These are phyloP conservation scores for Ethmia dodecea DNA, from an alignment of 2,888 invertebrate genomes.

Conservation along the genomic window DNA sequence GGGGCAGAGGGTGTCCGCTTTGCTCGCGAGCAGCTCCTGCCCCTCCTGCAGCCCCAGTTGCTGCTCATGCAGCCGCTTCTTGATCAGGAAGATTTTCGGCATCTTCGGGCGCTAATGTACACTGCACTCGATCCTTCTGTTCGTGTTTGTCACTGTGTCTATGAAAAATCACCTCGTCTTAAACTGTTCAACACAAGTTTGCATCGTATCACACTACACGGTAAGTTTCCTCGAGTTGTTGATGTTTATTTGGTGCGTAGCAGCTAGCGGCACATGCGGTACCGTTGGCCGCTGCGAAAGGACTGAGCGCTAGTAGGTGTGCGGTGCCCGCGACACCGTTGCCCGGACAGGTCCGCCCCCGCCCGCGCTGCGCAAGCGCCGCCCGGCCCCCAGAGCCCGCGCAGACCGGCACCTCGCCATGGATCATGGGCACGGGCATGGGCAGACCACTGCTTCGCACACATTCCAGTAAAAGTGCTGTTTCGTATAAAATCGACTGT, in stretches of 20 bases:
- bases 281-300: slow-evolving; percentile 75
- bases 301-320: slow-evolving; percentile 65
- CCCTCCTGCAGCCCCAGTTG: slow-evolving; percentile 90
- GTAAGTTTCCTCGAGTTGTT: slow-evolving; percentile 63
- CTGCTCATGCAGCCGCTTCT: slow-evolving; percentile 94
- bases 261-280: slow-evolving; percentile 71
- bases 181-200: slow-evolving; percentile 46
- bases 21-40: slow-evolving; percentile 84
- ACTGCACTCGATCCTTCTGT: slow-evolving; percentile 68
- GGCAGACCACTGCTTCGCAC: slow-evolving; percentile 28
- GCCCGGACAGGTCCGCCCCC: slow-evolving; percentile 72
- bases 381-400: slow-evolving; percentile 48
- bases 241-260: slow-evolving; percentile 61
- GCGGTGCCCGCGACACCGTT: slow-evolving; percentile 72
- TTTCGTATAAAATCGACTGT: slow-evolving; percentile 47
- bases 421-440: slow-evolving; percentile 18
- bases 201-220: slow-evolving; percentile 73
- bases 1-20: slow-evolving; percentile 79
- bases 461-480: slow-evolving; percentile 72
- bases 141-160: slow-evolving; percentile 63
- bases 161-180: slow-evolving; percentile 46
- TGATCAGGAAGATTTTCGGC: slow-evolving; percentile 96
- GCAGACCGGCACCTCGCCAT: slow-evolving; percentile 33
- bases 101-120: slow-evolving; percentile 72
- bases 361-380: slow-evolving; percentile 52